Evolutionary conservation across 2,888 invertebrate species (phyloP), one percentile per base, ranked within the genome.

Genomic region (Agrochola litura): DNA sequence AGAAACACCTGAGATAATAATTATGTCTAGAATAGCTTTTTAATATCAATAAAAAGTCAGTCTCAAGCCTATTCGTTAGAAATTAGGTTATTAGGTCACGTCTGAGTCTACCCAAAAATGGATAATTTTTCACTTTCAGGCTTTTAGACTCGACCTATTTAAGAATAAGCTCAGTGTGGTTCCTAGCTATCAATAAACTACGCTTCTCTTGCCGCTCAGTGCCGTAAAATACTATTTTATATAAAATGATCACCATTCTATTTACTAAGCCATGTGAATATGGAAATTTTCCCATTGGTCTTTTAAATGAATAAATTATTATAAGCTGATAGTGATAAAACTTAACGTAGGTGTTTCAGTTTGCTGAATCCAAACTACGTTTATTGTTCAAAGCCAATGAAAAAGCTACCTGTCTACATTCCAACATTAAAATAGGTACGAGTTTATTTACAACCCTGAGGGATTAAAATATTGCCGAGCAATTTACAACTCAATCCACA

Each of bases 31-130:
- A 75, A 56, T 56, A 52, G 19, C 16, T 54, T 76, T 65, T 84
- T 58, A 69, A 76, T 84, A 66, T 6, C 43, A 58, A 52, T 60
- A 37, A 72, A 70, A 83, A 58, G 46, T 30, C 52, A 30, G 43
- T 25, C 12, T 70, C 14, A 10, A 14, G 16, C 22, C 52, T 75
- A 41, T 68, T 69, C 12, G 1, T 73, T 58, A 22, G 41, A 69
- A 81, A 66, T 68, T 22, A 63, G 77, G 72, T 77, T 70, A 77
- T 72, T 37, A 54, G 58, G 72, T 30, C 66, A 66, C 19, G 54
- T 69, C 46, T 73, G 56, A 30, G 37, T 60, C 37, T 60, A 64
- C n/a, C 37, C 60, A 30, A 75, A 70, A 79, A 70, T 68, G 14
- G 16, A 72, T 72, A 1, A 81, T 46, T 66, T 80, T 69, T 69